Base-by-base conservation (phyloP, 2,113 vertebrate genomes). In the Procavia capensis region DNA sequence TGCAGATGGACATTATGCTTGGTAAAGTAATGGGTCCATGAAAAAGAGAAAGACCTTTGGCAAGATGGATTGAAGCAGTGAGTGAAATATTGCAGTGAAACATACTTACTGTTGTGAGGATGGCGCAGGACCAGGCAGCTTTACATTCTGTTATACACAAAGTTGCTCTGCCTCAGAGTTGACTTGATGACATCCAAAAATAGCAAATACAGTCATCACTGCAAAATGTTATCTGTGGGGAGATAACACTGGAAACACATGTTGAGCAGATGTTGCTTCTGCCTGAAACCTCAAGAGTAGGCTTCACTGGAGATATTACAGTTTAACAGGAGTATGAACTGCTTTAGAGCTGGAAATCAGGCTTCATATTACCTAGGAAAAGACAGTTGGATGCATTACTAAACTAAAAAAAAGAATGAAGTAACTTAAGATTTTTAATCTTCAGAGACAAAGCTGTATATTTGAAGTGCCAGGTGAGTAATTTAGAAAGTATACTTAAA, bases 401-500 rank as follows among this genome's bases (percentile, higher is more conserved):
- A 87, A 43, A 93, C 47, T 68, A 34, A 83, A 75, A 19, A 90
- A 91, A 75, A 76, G 64, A 76, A 29, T 3, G 39, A 76, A 84
- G 2, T 59, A 29, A 22, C 9, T 90, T n/a, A 54, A 54, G 50
- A 54, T 54, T 54, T 54, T 54, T 54, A 54, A 54, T 54, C 50
- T 54, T 54, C 11, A 54, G 50, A 54, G 74, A 66, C 39, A 50
- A 83, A 88, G 86, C 4, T 43, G 0, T 85, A n/a, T 68, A 86
- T 29, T 6, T 47, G 89, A 83, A 70, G 25, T 72, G 34, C 20
- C 34, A 92, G 68, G 41, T 68, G 31, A 90, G 90, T 80, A 72
- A 59, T 96, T 88, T 72, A 31, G 27, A 87, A 88, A 94, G 86
- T 36, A 20, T 36, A 47, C 66, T 41, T 80, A 83, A n/a, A n/a